Conservation (phyloP, 2,888 invertebrate genomes). For the Lycaena phlaeas region DNA sequence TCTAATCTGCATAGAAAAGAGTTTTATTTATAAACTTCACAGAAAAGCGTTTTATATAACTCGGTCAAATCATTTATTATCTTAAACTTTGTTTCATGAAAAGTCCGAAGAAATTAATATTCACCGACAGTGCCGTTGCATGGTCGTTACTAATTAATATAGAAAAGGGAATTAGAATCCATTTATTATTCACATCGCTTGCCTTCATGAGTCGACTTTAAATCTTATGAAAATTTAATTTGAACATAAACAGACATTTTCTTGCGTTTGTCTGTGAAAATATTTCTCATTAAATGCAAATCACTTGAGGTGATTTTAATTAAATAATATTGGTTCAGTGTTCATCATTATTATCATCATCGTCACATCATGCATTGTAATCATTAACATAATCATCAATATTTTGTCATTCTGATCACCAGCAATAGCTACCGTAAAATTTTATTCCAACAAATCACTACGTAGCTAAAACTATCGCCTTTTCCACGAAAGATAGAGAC, state of each 20-base stretch:
- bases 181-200: constrained; percentile 1
- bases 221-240: constrained; percentile 6
- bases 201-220: constrained; percentile 5
- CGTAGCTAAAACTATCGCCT: background rate
- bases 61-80: too few species aligned
- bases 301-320: background rate
- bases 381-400: too few species aligned
- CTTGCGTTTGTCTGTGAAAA: background rate
- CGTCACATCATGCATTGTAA: too few species aligned
- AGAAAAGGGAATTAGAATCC: constrained; percentile 6
- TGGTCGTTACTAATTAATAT: constrained; percentile 6
- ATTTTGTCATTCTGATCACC: too few species aligned
- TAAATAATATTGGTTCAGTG: too few species aligned
- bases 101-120: constrained; percentile 6
- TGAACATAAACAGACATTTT: constrained; percentile 1
- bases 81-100: background rate
- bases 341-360: too few species aligned
- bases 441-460: too few species aligned
- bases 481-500: constrained; percentile 10
- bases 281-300: background rate
- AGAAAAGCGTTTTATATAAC: too few species aligned
- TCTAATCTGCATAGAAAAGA: too few species aligned
- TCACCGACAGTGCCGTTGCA: constrained; percentile 2
- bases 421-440: too few species aligned
- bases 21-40: too few species aligned